These are phyloP conservation scores for Lineus longissimus DNA, from an alignment of 1,140 invertebrate genomes.

Conservation along the genomic window DNA sequence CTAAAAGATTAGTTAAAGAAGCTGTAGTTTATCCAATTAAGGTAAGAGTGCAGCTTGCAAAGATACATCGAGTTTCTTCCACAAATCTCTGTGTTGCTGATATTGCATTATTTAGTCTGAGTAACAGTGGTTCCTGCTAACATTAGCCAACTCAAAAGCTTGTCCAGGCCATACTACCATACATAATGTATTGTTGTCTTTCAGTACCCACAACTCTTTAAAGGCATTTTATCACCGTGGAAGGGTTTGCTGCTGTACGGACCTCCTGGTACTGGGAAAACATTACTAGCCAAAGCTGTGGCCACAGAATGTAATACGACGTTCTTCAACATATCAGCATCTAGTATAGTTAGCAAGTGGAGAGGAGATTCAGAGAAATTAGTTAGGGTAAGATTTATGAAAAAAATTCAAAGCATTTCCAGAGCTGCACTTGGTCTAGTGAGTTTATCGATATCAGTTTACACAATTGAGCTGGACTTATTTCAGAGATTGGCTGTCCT, in stretches of 20 bases:
- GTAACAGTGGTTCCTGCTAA: too few relatives aligned
- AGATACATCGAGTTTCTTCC: too few relatives aligned
- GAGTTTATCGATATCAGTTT: too few relatives aligned
- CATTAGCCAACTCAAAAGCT: too few relatives aligned
- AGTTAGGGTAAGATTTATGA: conserved; percentile 62
- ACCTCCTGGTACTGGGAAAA: conserved; percentile 79
- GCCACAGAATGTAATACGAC: conserved; percentile 79
- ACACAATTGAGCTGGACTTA: too few relatives aligned
- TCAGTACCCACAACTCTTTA: conserved; percentile 77
- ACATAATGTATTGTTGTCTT: too few relatives aligned
- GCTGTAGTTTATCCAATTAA: conserved; percentile 80
- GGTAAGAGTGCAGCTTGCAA: conserved; percentile 41
- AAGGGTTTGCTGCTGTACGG: conserved; percentile 80
- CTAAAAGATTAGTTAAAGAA: conserved; percentile 67
- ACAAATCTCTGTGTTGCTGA: too few relatives aligned
- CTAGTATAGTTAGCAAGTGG: conserved; percentile 88
- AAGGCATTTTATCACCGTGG: conserved; percentile 75
- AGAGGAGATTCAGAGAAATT: conserved; percentile 92
- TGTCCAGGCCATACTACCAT: too few relatives aligned
- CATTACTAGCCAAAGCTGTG: conserved; percentile 80
- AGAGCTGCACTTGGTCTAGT: too few relatives aligned
- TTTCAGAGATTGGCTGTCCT: too few relatives aligned
- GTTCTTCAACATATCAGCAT: conserved; percentile 88
- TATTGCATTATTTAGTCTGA: too few relatives aligned
- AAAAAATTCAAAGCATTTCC: too few relatives aligned